These are phyloP conservation scores for Dolichomitus sp. DNA, from an alignment of 2,888 invertebrate genomes.

Conservation along the genomic window DNA sequence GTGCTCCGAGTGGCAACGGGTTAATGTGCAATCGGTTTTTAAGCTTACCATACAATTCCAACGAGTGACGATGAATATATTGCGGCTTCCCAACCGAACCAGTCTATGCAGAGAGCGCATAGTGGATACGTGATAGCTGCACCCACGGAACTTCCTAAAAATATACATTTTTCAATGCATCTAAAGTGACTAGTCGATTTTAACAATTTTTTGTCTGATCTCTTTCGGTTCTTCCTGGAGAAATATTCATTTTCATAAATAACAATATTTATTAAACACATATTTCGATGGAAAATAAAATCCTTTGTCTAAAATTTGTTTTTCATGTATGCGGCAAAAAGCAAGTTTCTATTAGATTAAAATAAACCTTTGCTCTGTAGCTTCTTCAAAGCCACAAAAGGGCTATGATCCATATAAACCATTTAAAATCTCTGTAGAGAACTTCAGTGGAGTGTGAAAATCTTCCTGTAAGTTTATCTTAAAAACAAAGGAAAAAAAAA, in stretches of 20 bases:
- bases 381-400: neutral
- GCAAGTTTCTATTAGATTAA: neutral
- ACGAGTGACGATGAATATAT: constrained; percentile 90
- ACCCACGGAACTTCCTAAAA: constrained; percentile 89
- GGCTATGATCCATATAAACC: neutral
- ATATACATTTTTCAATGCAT: constrained; percentile 7
- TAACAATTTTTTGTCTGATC: too few species aligned
- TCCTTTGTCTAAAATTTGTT: too few species aligned
- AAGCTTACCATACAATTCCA: constrained; percentile 89
- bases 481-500: constrained; percentile 2
- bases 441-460: constrained; percentile 26
- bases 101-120: constrained; percentile 90
- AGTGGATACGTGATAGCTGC: constrained; percentile 91
- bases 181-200: too few species aligned
- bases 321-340: neutral
- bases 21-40: neutral
- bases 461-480: constrained; percentile 13
- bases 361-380: too few species aligned
- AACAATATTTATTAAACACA: too few species aligned
- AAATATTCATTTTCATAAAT: too few species aligned
- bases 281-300: too few species aligned
- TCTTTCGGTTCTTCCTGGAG: too few species aligned
- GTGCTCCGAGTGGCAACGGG: neutral
- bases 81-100: constrained; percentile 91
- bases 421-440: neutral